Evolutionary conservation across 2,113 vertebrate genomes (phyloP), one percentile per base, ranked within the genome.

Genomic region (Proterorhinus semilunaris): DNA sequence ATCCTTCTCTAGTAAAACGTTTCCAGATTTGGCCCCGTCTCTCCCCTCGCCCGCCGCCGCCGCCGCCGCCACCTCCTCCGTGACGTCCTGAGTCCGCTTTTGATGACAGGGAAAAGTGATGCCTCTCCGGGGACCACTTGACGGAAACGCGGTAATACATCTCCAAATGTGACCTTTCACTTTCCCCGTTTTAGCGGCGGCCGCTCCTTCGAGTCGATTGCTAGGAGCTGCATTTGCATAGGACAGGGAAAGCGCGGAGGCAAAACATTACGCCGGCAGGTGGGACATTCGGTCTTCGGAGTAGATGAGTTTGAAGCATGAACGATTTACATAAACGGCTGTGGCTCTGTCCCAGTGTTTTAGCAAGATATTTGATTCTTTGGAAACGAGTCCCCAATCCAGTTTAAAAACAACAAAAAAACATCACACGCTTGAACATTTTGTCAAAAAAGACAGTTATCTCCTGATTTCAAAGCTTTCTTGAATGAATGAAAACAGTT

Each of bases 61-160:
- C 8, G 16, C 51, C 27, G 6, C 49, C n/a, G n/a, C n/a, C n/a
- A n/a, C n/a, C n/a, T n/a, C n/a, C 49, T 13, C 15, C 49, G 11
- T 3, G 58, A 61, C 42, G 58, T 44, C 45, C 44, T 44, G 7
- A n/a, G 42, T n/a, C 36, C 58, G 58, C 45, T 61, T 61, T 43
- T 13, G 13, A 44, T 61, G 58, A 15, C 58, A 43, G 58, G 51
- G 3, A 61, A 51, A 61, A 61, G 6, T 44, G 58, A 61, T 43
- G 58, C 58, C 58, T 61, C 58, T 44, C 58, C 13, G 42, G 58
- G 58, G 58, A 61, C 42, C 58, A n/a, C 42, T 61, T n/a, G 58
- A 61, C 58, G 42, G 36, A 61, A 61, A 44, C 42, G 6, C 36
- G 8, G 57, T 43, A 36, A 43, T 15, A 42, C 57, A 43, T 44